Percentiles rank a stretch among this genome's conserved stretches.
phyloP scores from a whole-genome alignment of 2,888 invertebrate genomes.

The Dryococelus australis region DNA sequence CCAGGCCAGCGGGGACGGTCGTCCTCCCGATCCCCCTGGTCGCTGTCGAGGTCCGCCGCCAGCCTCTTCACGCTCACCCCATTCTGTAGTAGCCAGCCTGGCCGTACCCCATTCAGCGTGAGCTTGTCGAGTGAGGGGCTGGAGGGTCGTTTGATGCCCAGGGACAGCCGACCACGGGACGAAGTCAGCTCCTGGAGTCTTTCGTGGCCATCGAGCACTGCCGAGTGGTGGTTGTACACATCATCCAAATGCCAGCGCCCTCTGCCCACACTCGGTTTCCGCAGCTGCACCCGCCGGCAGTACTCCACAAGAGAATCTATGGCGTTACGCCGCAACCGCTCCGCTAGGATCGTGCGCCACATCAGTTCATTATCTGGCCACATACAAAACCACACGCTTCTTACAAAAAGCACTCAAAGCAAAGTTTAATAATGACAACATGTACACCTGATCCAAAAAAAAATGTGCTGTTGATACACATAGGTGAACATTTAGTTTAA shows the following conservation, averaged over 20 bases:
- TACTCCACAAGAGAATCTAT: slow-evolving; percentile 48
- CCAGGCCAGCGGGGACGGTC: slow-evolving; percentile 55
- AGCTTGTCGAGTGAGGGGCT: slow-evolving; percentile 40
- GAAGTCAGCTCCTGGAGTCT: not conserved
- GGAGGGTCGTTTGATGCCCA: slow-evolving; percentile 37
- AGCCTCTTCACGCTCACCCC: slow-evolving; percentile 38
- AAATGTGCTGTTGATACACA: no score
- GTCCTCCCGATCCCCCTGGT: slow-evolving; percentile 43
- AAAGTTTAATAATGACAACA: no score
- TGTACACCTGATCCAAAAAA: no score
- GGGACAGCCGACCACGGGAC: not conserved
- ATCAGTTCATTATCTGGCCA: slow-evolving; percentile 66
- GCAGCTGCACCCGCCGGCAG: slow-evolving; percentile 41
- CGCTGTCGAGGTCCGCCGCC: slow-evolving; percentile 35
- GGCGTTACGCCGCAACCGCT: slow-evolving; percentile 58
- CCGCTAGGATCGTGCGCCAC: slow-evolving; percentile 71
- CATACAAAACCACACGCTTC: no score
- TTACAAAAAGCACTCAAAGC: no score
- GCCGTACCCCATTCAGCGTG: slow-evolving; percentile 39
- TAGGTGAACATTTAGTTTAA: no score
- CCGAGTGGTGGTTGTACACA: no score
- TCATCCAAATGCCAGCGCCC: not conserved
- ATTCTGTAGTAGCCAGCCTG: slow-evolving; percentile 36
- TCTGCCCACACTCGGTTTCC: not conserved
- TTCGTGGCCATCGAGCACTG: not conserved